Evolutionary conservation across 2,888 invertebrate species (phyloP).

Genomic region (Dicyrtoma fusca): DNA sequence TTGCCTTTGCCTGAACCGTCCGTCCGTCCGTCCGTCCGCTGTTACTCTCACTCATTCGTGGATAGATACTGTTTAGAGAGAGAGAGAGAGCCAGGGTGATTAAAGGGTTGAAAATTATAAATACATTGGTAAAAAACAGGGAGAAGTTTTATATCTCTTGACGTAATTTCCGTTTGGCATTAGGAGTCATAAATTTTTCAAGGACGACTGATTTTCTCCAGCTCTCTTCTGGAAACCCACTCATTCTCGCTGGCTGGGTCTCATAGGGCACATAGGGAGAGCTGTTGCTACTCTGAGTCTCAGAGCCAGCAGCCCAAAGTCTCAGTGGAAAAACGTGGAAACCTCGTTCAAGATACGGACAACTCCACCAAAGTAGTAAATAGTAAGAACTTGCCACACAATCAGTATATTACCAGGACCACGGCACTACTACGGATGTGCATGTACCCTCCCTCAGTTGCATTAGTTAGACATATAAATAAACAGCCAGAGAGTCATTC

Average conservation of each 20-base stretch:
- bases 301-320: background rate
- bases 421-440: too few species aligned
- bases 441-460: too few species aligned
- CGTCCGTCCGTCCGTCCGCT: too few species aligned
- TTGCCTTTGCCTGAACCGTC: too few species aligned
- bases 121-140: conserved; percentile 48
- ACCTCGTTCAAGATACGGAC: too few species aligned
- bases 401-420: too few species aligned
- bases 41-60: too few species aligned
- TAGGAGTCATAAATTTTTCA: conserved; percentile 57
- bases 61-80: too few species aligned
- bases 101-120: conserved; percentile 52
- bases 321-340: too few species aligned
- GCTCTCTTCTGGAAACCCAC: conserved; percentile 42
- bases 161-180: conserved; percentile 57
- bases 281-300: too few species aligned
- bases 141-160: conserved; percentile 54
- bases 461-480: background rate
- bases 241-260: conserved; percentile 19
- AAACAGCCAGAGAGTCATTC: conserved; percentile 14
- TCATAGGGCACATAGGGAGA: conserved; percentile 25
- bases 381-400: too few species aligned
- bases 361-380: too few species aligned
- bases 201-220: conserved; percentile 57
- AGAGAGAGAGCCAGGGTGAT: conserved; percentile 39